These are phyloP conservation scores for Aphelocoma coerulescens DNA, from an alignment of 2,113 vertebrate species.

Conservation along the genomic window DNA sequence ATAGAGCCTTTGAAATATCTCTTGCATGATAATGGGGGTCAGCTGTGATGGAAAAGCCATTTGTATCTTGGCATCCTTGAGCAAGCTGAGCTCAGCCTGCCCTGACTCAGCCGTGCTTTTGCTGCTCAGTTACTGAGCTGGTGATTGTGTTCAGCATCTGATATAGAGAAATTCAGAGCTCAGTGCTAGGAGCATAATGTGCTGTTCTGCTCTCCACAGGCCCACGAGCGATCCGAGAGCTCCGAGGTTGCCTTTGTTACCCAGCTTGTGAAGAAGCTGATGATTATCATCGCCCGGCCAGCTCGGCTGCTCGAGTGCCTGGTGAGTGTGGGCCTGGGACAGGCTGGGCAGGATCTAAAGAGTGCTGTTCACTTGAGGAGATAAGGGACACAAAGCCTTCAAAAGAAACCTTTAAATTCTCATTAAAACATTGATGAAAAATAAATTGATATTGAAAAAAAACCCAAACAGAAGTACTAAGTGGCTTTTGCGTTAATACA, in stretches of 20 bases:
- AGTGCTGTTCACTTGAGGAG: background rate
- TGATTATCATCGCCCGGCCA: constrained; percentile 94
- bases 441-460: background rate
- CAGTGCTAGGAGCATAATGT: background rate
- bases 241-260: constrained; percentile 93
- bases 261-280: constrained; percentile 90
- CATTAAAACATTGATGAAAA: background rate
- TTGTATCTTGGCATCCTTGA: background rate
- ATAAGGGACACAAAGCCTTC: background rate
- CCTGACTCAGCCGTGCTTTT: background rate
- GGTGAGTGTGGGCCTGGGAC: constrained; percentile 73
- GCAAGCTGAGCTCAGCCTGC: background rate
- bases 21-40: background rate
- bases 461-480: too few relatives aligned
- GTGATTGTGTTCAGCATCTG: background rate
- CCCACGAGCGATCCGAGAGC: constrained; percentile 93
- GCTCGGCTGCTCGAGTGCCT: constrained; percentile 94
- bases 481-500: background rate
- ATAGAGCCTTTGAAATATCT: background rate
- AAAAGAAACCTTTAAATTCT: background rate
- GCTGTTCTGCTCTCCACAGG: constrained; percentile 69
- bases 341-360: background rate
- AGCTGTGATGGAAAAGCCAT: background rate
- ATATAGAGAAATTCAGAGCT: background rate
- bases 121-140: background rate